Conservation (phyloP, 2,888 invertebrate species). For the Acronicta psi region DNA sequence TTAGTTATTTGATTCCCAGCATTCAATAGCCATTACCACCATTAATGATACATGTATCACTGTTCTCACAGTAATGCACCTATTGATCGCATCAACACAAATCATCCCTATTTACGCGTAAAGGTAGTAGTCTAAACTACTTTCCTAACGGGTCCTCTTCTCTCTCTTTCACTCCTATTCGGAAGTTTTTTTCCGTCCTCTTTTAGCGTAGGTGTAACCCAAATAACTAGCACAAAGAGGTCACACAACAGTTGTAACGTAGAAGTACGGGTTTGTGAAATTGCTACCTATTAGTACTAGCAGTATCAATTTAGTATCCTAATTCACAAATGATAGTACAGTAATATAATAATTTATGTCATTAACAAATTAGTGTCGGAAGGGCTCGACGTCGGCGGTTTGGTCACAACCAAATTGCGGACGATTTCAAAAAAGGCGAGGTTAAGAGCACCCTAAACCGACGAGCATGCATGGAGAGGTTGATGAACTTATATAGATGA, state of each 20-base stretch:
- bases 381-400: no score
- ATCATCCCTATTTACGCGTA: conserved; percentile 79
- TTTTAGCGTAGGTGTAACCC: conserved; percentile 78
- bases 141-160: conserved; percentile 80
- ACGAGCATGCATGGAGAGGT: no score
- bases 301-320: no score
- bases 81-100: conserved; percentile 54
- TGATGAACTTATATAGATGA: no score
- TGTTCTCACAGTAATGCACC: conserved; percentile 9
- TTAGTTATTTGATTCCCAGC: conserved; percentile 19
- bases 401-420: no score
- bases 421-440: no score
- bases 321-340: no score
- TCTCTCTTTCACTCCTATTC: conserved; percentile 63
- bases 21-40: conserved; percentile 10
- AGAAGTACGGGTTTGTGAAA: conserved; percentile 47
- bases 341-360: no score
- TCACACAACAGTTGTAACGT: conserved; percentile 40
- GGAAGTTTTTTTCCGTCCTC: conserved; percentile 56
- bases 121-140: conserved; percentile 82
- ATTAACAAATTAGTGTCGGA: no score
- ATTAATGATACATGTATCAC: conserved; percentile 34
- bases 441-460: no score
- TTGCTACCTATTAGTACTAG: no score
- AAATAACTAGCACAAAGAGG: conserved; percentile 66